A percentile compares a stretch with the other conserved stretches of the same genome.
These are phyloP conservation scores for Dynastes maya DNA, from an alignment of 2,888 invertebrate species.

Conservation along the genomic window DNA sequence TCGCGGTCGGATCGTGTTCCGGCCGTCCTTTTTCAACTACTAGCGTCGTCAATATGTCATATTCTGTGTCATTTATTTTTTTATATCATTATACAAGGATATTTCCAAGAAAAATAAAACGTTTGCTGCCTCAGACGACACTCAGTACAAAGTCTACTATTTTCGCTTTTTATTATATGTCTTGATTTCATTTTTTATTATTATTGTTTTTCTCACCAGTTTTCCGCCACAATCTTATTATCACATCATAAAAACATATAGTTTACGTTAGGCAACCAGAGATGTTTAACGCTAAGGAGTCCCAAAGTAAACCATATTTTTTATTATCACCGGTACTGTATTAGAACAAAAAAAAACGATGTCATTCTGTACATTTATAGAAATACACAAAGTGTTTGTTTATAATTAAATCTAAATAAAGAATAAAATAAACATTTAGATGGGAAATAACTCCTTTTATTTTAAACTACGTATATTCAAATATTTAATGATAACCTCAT, in stretches of 20 bases:
- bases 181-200: constrained; percentile 35
- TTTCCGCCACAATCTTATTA: constrained; percentile 32
- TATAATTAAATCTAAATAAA: no score
- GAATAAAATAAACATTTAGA: no score
- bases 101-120: constrained; percentile 39
- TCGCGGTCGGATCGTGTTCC: constrained; percentile 10
- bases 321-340: no score
- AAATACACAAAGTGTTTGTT: no score
- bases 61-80: constrained; percentile 57
- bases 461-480: no score
- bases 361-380: no score
- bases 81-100: constrained; percentile 42
- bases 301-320: neutral
- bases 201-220: constrained; percentile 25
- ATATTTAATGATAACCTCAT: no score
- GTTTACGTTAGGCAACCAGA: constrained; percentile 19
- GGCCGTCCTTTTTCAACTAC: constrained; percentile 53
- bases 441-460: no score
- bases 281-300: neutral
- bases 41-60: constrained; percentile 58
- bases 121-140: neutral
- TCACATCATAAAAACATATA: constrained; percentile 28
- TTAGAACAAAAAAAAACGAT: no score
- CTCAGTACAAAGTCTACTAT: constrained; percentile 13
- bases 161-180: constrained; percentile 26